These are phyloP conservation scores for Phenacoccus solenopsis DNA, from an alignment of 1,140 invertebrate genomes.

Conservation along the genomic window DNA sequence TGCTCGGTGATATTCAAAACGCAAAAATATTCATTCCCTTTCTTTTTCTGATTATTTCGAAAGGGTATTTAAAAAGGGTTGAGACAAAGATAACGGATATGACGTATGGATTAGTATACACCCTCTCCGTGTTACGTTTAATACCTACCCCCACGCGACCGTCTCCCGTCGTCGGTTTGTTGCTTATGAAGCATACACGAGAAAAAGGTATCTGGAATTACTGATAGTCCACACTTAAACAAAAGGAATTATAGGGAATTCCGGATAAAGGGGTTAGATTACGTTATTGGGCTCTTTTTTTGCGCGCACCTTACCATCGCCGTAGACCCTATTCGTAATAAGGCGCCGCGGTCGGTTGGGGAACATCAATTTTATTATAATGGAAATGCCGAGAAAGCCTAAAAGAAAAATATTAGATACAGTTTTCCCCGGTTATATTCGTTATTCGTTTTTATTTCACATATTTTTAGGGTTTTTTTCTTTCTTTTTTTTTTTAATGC, in stretches of 20 bases:
- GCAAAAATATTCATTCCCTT: conserved; percentile 28
- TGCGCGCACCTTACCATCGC: conserved; percentile 1
- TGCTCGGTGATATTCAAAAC: conserved; percentile 25
- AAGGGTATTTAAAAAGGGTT: conserved; percentile 28
- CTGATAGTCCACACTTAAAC: conserved; percentile 23
- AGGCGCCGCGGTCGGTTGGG: neutral
- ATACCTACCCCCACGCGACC: neutral
- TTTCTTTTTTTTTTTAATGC: neutral
- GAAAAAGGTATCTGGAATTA: conserved; percentile 14
- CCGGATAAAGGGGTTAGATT: conserved; percentile 22
- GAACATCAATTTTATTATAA: conserved; percentile 18
- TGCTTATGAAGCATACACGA: conserved; percentile 5
- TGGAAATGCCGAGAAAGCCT: conserved; percentile 6
- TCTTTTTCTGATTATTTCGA: conserved; percentile 29
- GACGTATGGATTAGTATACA: conserved; percentile 27
- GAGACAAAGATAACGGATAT: conserved; percentile 31
- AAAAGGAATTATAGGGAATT: conserved; percentile 30
- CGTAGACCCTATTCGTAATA: conserved; percentile 15
- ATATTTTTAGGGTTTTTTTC: neutral
- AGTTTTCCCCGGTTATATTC: neutral
- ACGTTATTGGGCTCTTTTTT: conserved; percentile 15
- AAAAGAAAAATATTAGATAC: conserved; percentile 17
- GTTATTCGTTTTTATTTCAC: neutral
- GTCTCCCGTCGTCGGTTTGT: neutral
- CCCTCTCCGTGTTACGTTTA: conserved; percentile 9